A percentile compares a stretch with the other conserved stretches of the same genome.
phyloP scores from a whole-genome alignment of 1,140 invertebrate genomes.

The Ridgeia piscesae region DNA sequence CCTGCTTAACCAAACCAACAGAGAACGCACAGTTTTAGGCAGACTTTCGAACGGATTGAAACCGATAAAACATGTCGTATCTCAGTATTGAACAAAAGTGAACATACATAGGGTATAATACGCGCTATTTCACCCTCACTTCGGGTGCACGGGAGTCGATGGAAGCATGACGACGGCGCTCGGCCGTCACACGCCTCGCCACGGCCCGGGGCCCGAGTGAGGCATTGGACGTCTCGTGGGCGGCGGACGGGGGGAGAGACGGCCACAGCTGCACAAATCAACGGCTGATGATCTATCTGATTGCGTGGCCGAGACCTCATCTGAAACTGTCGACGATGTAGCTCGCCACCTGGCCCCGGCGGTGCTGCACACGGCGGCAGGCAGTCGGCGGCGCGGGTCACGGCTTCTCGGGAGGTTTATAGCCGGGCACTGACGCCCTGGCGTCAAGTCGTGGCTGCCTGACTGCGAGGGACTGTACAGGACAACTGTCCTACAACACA shows the following conservation, averaged over 20 bases:
- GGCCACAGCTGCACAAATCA: not conserved
- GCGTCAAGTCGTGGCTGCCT: not conserved
- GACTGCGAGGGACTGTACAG: too few species aligned
- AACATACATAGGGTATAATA: not conserved
- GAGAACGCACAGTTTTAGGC: too few species aligned
- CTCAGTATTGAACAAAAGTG: not conserved
- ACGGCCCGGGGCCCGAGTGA: not conserved
- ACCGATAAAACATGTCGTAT: not conserved
- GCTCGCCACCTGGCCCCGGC: not conserved
- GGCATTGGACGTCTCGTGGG: not conserved
- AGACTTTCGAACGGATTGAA: too few species aligned
- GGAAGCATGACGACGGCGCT: not conserved
- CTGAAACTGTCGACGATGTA: not conserved
- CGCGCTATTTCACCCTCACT: not conserved
- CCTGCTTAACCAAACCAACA: too few species aligned
- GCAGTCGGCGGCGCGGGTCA: not conserved
- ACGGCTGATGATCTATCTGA: conserved; percentile 4
- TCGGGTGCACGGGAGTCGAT: not conserved
- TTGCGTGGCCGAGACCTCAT: not conserved
- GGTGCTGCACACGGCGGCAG: not conserved
- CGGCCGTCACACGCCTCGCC: not conserved
- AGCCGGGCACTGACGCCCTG: not conserved
- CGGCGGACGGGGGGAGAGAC: not conserved
- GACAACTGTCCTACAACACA: not conserved
- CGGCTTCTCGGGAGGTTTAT: not conserved